phyloP scores from a whole-genome alignment of 1,140 invertebrate species.

The Lordiphosa mommai region DNA sequence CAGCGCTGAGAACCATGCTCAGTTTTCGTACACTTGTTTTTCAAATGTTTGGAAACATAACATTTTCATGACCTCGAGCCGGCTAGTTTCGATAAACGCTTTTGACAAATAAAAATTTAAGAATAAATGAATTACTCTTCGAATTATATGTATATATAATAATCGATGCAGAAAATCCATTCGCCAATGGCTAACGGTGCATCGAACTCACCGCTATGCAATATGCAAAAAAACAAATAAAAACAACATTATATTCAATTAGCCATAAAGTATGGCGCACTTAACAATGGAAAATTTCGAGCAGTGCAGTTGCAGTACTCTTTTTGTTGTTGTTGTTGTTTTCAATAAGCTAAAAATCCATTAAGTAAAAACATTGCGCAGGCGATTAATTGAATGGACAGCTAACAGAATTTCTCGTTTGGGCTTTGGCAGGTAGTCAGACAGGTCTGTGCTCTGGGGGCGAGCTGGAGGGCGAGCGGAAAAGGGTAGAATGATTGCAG shows the following conservation, averaged over 20 bases:
- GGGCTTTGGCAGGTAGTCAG: slow-evolving; percentile 27
- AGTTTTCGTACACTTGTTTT: too few relatives aligned
- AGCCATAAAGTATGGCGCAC: slow-evolving; percentile 20
- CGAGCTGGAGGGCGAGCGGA: background rate
- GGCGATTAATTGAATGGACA: slow-evolving; percentile 50
- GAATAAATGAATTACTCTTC: too few relatives aligned
- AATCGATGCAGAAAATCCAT: background rate
- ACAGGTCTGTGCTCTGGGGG: background rate
- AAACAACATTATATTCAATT: slow-evolving; percentile 15
- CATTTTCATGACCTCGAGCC: too few relatives aligned
- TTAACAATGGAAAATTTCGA: slow-evolving; percentile 21
- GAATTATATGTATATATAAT: too few relatives aligned
- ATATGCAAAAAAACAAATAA: slow-evolving; percentile 14
- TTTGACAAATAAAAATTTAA: too few relatives aligned
- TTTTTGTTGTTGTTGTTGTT: slow-evolving; percentile 12
- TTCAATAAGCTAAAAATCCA: slow-evolving; percentile 30
- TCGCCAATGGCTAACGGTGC: slow-evolving; percentile 27
- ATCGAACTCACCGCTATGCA: slow-evolving; percentile 54
- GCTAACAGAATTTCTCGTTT: slow-evolving; percentile 23
- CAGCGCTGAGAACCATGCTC: too few relatives aligned
- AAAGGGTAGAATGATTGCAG: slow-evolving; percentile 26
- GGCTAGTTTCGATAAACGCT: too few relatives aligned
- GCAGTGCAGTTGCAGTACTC: slow-evolving; percentile 10
- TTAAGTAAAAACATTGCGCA: slow-evolving; percentile 30
- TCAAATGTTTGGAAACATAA: too few relatives aligned